Percentiles rank a stretch among this genome's conserved stretches.
Evolutionary conservation across 2,888 invertebrate species (phyloP).

Genomic region (Margaritifera margaritifera): DNA sequence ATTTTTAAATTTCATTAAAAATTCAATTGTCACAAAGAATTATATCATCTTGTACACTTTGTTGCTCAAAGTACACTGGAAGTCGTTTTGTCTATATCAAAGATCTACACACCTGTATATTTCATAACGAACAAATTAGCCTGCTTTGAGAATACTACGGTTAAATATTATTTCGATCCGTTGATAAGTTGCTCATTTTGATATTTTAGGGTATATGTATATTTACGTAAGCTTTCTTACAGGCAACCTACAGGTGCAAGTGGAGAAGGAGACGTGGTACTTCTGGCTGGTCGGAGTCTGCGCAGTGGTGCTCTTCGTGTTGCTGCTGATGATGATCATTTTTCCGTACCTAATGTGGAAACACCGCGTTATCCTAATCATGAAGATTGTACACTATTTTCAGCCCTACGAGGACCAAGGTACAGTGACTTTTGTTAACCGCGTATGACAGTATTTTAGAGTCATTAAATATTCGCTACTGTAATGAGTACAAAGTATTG

Average conservation of each 20-base stretch:
- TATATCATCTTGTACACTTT: no score
- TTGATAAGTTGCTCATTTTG: neutral
- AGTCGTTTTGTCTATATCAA: no score
- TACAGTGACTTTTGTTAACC: constrained; percentile 21
- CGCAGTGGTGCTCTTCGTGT: constrained; percentile 25
- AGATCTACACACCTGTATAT: no score
- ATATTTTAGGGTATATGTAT: neutral
- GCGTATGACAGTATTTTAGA: no score
- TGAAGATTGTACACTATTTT: constrained; percentile 59
- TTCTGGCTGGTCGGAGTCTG: constrained; percentile 42
- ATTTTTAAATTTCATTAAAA: no score
- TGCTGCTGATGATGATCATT: constrained; percentile 40
- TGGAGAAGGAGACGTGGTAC: constrained; percentile 21
- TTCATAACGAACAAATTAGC: no score
- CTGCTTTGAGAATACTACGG: no score
- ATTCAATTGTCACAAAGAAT: no score
- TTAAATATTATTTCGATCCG: no score
- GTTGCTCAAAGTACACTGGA: no score
- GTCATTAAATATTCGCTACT: no score
- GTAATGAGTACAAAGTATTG: no score
- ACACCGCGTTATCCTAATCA: constrained; percentile 52
- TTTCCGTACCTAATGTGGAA: constrained; percentile 56
- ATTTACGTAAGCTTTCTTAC: neutral
- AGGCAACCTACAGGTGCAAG: neutral
- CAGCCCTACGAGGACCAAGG: constrained; percentile 62